Evolutionary conservation across 2,113 vertebrate genomes (phyloP).

Genomic region (Nyctereutes procyonoides): DNA sequence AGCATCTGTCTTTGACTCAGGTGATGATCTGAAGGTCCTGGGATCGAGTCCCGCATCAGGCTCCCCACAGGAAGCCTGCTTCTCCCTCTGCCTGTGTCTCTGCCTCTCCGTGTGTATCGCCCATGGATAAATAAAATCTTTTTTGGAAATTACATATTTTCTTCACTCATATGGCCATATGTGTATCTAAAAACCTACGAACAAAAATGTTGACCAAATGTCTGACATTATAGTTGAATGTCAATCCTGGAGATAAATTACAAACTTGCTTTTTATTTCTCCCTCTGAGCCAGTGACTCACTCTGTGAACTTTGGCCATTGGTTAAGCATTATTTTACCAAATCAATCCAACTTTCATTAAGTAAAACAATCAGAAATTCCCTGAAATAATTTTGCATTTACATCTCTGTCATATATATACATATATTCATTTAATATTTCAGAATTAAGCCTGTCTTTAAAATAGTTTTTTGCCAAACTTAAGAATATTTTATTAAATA

Average conservation of each 20-base stretch:
- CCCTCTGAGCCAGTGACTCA: neutral
- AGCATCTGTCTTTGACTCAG: too few relatives aligned
- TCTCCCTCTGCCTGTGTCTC: too few relatives aligned
- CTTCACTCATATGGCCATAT: neutral
- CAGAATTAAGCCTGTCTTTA: neutral
- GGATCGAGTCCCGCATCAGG: too few relatives aligned
- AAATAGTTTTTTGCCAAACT: neutral
- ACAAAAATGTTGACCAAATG: neutral
- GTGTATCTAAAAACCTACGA: neutral
- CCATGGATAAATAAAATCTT: too few relatives aligned
- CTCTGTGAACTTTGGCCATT: neutral
- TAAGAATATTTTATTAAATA: slow-evolving; percentile 21
- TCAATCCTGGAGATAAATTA: slow-evolving; percentile 36
- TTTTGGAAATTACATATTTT: neutral
- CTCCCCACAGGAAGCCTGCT: too few relatives aligned
- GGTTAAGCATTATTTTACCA: slow-evolving; percentile 65
- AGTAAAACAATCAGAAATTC: slow-evolving; percentile 57
- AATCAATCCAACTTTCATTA: slow-evolving; percentile 38
- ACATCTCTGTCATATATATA: neutral
- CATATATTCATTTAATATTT: neutral
- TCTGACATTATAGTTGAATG: neutral
- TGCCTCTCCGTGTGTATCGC: too few relatives aligned
- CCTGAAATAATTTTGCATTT: neutral
- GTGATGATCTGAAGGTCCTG: too few relatives aligned
- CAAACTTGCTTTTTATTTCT: neutral